A percentile compares a stretch with the other conserved stretches of the same genome.
Evolutionary conservation across 2,888 invertebrate genomes (phyloP).

Genomic region (Ferdinandea cuprea): DNA sequence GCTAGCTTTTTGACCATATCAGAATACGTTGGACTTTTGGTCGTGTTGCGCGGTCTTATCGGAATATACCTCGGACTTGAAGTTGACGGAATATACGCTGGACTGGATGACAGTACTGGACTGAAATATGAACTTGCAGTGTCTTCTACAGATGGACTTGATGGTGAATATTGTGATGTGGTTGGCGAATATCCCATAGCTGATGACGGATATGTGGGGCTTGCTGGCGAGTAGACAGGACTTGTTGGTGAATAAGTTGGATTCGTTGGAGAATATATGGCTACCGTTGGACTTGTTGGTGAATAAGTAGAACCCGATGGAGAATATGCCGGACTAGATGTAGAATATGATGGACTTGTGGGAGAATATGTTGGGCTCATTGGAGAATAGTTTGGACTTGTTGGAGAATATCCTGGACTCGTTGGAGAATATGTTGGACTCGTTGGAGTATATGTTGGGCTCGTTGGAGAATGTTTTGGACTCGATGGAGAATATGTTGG

Average conservation of each 20-base stretch:
- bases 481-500: constrained; percentile 90
- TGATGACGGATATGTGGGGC: constrained; percentile 89
- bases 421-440: constrained; percentile 84
- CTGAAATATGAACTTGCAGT: constrained; percentile 83
- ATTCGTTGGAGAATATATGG: constrained; percentile 89
- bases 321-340: constrained; percentile 89
- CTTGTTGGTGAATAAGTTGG: constrained; percentile 88
- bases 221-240: constrained; percentile 88
- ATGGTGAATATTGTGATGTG: constrained; percentile 88
- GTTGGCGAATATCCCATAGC: constrained; percentile 90
- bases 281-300: constrained; percentile 86
- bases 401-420: constrained; percentile 89
- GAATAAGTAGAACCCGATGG: constrained; percentile 88
- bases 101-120: constrained; percentile 88
- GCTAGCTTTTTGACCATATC: constrained; percentile 84
- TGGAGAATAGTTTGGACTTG: constrained; percentile 87
- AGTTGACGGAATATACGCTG: constrained; percentile 77
- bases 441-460: constrained; percentile 85
- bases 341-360: constrained; percentile 89
- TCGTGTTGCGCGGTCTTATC: constrained; percentile 89
- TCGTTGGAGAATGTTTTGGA: constrained; percentile 87
- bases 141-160: constrained; percentile 84
- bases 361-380: constrained; percentile 89
- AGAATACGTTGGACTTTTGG: constrained; percentile 87
- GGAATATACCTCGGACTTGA: constrained; percentile 87